Evolutionary conservation across 2,797 vertebrate genomes (phyloP), one percentile per base, ranked within the genome.

Genomic region (Scarus forsteni): DNA sequence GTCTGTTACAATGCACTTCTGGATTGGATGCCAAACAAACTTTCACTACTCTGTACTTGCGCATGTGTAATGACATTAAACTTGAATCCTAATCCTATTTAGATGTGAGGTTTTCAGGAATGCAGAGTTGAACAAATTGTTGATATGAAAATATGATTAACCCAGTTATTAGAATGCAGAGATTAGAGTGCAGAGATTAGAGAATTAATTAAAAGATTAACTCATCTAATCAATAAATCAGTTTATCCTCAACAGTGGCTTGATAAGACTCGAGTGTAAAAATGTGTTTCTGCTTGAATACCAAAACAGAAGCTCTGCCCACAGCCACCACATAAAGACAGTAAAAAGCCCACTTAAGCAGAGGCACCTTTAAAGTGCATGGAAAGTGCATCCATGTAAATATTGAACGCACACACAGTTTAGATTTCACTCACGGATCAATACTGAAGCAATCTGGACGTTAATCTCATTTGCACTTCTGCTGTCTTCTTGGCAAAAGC

Each of bases 341-440:
- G 58, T 76, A 60, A 78, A 85, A 85, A 71, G 81, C 70, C 80
- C 73, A 87, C 79, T 88, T 68, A 81, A 85, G 64, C 79, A 70
- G 60, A 72, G 51, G 66, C 69, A 78, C 77, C 62, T 85, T 81
- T 52, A 80, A 39, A 91, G 86, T 85, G 87, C 83, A 79, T 73
- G 74, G 61, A 88, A 88, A 89, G 83, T 90, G 85, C 86, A 87
- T 89, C 84, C 83, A 88, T 90, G 87, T 86, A 83, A 85, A 87
- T 82, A 85, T 69, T 86, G 69, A 88, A 76, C 77, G 74, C 44
- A 54, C 79, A 58, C 73, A 64, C 54, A 83, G 88, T 84, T 83
- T 75, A 53, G 68, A 84, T 91, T 90, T 90, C 92, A 89, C 80
- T 84, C 1, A 3, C 6, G 10, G 79, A 89, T 90, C 90, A 68